Conservation (phyloP, 2,797 vertebrate species). For the Podarcis siculus region DNA sequence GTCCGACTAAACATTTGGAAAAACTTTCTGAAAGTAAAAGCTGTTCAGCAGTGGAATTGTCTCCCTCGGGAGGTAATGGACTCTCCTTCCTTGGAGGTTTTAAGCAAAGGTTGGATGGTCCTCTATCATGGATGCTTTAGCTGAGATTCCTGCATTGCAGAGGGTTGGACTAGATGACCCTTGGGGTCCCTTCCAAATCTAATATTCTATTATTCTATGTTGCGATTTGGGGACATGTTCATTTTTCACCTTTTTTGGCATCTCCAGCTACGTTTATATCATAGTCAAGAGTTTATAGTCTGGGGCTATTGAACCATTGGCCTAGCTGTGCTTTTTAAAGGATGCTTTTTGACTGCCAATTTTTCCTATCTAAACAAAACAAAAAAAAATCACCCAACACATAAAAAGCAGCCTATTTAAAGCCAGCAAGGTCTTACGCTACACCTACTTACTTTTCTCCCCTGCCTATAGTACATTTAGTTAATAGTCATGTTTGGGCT, state of each 20-base stretch:
- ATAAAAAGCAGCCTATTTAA: constrained; percentile 31
- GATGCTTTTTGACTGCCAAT: constrained; percentile 49
- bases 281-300: constrained; percentile 23
- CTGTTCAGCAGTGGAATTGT: too few relatives aligned
- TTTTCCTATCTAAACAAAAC: constrained; percentile 56
- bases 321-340: constrained; percentile 22
- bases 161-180: too few relatives aligned
- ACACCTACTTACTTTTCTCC: constrained; percentile 15
- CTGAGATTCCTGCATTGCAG: too few relatives aligned
- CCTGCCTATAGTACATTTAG: not conserved
- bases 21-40: too few relatives aligned
- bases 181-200: too few relatives aligned
- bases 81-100: too few relatives aligned
- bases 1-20: too few relatives aligned
- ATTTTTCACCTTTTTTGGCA: constrained; percentile 19
- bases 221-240: too few relatives aligned
- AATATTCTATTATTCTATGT: too few relatives aligned
- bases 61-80: too few relatives aligned
- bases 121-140: too few relatives aligned
- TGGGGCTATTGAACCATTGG: constrained; percentile 52
- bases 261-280: constrained; percentile 47
- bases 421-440: constrained; percentile 43
- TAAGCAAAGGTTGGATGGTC: too few relatives aligned
- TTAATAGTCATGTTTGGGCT: not conserved
- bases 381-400: constrained; percentile 18